Base-by-base conservation (phyloP, 35 echinoderm and acorn worm genomes). In the Lytechinus pictus region DNA sequence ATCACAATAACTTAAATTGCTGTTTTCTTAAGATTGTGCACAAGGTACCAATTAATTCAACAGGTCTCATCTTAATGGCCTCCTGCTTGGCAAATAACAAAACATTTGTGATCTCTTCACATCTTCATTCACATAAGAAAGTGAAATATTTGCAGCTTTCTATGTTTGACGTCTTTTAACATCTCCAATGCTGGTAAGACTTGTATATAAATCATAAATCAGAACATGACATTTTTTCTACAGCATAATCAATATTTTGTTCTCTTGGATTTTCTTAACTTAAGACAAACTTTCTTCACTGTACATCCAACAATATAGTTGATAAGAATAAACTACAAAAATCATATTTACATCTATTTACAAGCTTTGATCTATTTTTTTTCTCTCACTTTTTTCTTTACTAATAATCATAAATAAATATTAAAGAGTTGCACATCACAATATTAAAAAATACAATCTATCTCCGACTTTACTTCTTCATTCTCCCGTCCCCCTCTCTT, bases 351-450 rank as follows among this genome's bases (percentile, higher is more conserved):
- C 66, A 79, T 79, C 66, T 79, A 79, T 79, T 79, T 24, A 79
- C 66, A 79, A 24, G 16, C 16, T 79, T 60, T 60, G 57, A 60
- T 60, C 66, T 79, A 19, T 79, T 79, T 71, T 71, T 79, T 79
- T 79, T 79, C 66, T 79, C 21, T 79, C 66, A 24, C 21, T 21
- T 79, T 79, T 79, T 79, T 79, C 66, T 79, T 58, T 79, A 79
- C 66, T 79, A 79, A 79, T 79, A 79, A 79, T 79, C 66, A 79
- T 79, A 79, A 79, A 79, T 79, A 79, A 79, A 79, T 79, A 79
- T 79, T 79, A 79, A 79, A 7, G 19, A 79, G 66, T 79, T 79
- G 66, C 66, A 79, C 66, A 79, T 79, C 66, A 79, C 66, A 79
- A 79, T 79, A 79, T 79, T 79, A 79, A 79, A 79, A 79, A 79